Base-by-base conservation (phyloP, 2,797 vertebrate genomes). In the Sebastiscus tertius region DNA sequence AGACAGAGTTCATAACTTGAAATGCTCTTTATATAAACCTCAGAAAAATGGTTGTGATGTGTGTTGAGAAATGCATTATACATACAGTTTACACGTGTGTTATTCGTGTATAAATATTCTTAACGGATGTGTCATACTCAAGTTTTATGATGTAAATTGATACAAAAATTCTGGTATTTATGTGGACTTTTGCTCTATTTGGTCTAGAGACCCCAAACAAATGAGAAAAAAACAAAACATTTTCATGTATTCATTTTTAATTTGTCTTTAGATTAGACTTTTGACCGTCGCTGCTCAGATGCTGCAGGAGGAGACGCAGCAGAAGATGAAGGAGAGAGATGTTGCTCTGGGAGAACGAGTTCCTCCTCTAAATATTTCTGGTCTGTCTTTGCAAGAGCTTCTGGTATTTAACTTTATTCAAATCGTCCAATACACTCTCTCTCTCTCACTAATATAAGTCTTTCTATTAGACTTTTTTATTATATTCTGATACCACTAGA, bases 361-460 rank as follows among this genome's bases (percentile, higher is more conserved):
- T 75, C 92, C 95, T 75, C 90, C 92, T 42, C 84, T 95, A 1
- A 91, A 88, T 60, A 11, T 82, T 9, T 88, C 83, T 18, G 87
- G 92, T 34, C 61, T 95, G n/a, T 92, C 93, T 36, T 18, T 89
- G 22, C 90, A 93, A 75, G 91, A 96, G 6, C 78, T 95, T 27
- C 86, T 85, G 92, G 92, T 89, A 64, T 31, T 24, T 10, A 16
- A 10, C 36, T 31, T 31, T 8, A 31, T 61, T 13, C 1, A 49
- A 46, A 33, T 31, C 7, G 8, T 29, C 36, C 11, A 60, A 12
- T 60, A 46, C 56, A 46, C 1, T n/a, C 18, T 13, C 39, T 29
- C 39, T 27, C 39, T 27, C 39, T 27, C n/a, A 68, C 11, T 33
- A 2, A 54, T 26, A 24, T 24, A 76, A 2, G 27, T 42, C 1